Conservation (phyloP, 1,140 invertebrate genomes). For the Zaprionus lachaisei region DNA sequence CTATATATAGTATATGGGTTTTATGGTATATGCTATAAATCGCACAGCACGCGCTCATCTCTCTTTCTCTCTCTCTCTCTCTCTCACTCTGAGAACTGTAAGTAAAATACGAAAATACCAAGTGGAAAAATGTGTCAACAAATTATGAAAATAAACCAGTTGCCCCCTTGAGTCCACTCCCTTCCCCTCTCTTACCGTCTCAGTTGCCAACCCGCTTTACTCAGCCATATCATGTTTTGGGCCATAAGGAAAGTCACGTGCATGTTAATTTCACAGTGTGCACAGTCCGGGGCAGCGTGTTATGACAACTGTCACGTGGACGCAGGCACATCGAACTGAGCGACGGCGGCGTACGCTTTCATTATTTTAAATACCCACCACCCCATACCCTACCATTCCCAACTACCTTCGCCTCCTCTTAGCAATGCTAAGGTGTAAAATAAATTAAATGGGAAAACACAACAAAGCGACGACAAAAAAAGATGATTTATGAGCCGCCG, state of each 20-base stretch:
- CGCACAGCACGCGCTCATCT: constrained; percentile 16
- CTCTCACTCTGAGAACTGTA: too few relatives aligned
- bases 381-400: background rate
- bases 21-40: constrained; percentile 13
- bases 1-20: background rate
- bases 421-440: constrained; percentile 55
- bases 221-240: constrained; percentile 22
- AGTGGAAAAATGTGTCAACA: constrained; percentile 46
- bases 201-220: background rate
- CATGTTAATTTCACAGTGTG: constrained; percentile 30
- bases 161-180: background rate
- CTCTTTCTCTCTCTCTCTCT: too few relatives aligned
- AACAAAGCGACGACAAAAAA: constrained; percentile 37
- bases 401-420: background rate
- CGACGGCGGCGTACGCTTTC: constrained; percentile 33
- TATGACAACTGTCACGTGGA: constrained; percentile 69
- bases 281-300: constrained; percentile 37
- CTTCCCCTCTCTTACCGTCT: background rate
- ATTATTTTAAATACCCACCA: constrained; percentile 4
- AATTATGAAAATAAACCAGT: constrained; percentile 37
- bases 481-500: constrained; percentile 45
- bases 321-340: constrained; percentile 26
- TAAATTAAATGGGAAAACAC: constrained; percentile 65
- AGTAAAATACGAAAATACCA: constrained; percentile 17
- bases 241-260: constrained; percentile 46